phyloP scores from a whole-genome alignment of 2,113 vertebrate genomes.

The Tychaedon coryphoeus region DNA sequence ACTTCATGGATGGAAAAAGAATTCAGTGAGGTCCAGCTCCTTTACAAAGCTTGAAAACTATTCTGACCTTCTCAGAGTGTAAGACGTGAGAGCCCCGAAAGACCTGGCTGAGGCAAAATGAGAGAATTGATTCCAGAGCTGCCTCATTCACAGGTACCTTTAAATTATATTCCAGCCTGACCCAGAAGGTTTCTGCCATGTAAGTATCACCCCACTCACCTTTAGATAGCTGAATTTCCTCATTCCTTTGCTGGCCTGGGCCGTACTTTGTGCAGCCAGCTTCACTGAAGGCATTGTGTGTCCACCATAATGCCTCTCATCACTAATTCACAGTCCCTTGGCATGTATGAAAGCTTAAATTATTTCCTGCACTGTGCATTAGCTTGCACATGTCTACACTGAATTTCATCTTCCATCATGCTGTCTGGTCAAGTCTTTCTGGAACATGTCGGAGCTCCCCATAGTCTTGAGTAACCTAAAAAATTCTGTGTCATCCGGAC shows the following conservation, averaged over 20 bases:
- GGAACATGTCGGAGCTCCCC: slow-evolving; percentile 50
- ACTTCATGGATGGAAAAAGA: slow-evolving; percentile 1
- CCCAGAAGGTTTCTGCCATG: neutral
- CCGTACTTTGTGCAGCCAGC: slow-evolving; percentile 29
- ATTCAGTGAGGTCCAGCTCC: slow-evolving; percentile 8
- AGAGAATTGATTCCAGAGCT: slow-evolving; percentile 34
- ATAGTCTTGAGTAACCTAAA: slow-evolving; percentile 68
- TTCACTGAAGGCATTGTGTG: slow-evolving; percentile 54
- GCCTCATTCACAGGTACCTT: slow-evolving; percentile 1
- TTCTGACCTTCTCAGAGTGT: slow-evolving; percentile 1
- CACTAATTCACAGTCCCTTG: slow-evolving; percentile 69
- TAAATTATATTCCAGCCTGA: slow-evolving; percentile 30
- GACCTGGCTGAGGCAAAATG: neutral
- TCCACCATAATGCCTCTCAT: slow-evolving; percentile 64
- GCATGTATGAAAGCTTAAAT: slow-evolving; percentile 65
- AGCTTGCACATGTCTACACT: slow-evolving; percentile 59
- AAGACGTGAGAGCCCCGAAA: neutral
- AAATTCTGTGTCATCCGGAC: slow-evolving; percentile 69
- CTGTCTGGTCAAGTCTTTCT: slow-evolving; percentile 68
- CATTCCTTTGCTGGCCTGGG: neutral
- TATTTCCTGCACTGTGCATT: slow-evolving; percentile 67
- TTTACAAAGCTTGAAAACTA: slow-evolving; percentile 8
- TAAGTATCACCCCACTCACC: neutral
- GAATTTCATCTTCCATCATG: slow-evolving; percentile 73
- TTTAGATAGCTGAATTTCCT: neutral